phyloP scores from a whole-genome alignment of 2,113 vertebrate species.

The Paradoxurus hermaphroditus region DNA sequence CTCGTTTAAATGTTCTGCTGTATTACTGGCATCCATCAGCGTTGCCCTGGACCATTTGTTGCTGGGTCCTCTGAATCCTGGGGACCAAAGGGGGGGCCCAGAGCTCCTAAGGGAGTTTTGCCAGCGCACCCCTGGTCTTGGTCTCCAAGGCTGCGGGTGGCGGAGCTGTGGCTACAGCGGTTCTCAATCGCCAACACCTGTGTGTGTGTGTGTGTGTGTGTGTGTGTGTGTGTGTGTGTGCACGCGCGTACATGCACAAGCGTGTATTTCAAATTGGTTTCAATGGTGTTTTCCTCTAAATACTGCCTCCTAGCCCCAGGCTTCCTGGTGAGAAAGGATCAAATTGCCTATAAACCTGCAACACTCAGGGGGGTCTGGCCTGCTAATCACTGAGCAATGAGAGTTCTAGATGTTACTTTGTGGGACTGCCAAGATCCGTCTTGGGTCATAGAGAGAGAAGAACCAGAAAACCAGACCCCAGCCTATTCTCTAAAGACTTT shows the following conservation, averaged over 20 bases:
- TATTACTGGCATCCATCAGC: not conserved
- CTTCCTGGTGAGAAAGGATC: conserved; percentile 19
- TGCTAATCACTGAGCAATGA: conserved; percentile 6
- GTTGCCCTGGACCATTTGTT: not conserved
- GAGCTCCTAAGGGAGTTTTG: not conserved
- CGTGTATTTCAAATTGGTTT: not conserved
- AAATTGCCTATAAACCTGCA: not conserved
- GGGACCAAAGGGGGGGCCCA: not conserved
- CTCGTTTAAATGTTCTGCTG: not conserved
- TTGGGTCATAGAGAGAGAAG: not conserved
- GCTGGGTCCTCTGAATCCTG: not conserved
- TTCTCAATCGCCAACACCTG: not conserved
- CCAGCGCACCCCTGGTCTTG: not conserved
- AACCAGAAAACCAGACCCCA: not conserved
- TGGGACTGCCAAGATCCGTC: not conserved
- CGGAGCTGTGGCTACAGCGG: not conserved
- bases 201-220: not conserved
- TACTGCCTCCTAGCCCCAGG: conserved; percentile 11
- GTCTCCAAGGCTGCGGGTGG: not conserved
- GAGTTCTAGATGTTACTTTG: not conserved
- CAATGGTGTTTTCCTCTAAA: not conserved
- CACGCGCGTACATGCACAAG: not conserved
- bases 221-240: not conserved
- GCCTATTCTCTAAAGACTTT: not conserved
- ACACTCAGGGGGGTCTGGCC: not conserved